Conservation (phyloP, 2,797 vertebrate species). For the Betta splendens region DNA sequence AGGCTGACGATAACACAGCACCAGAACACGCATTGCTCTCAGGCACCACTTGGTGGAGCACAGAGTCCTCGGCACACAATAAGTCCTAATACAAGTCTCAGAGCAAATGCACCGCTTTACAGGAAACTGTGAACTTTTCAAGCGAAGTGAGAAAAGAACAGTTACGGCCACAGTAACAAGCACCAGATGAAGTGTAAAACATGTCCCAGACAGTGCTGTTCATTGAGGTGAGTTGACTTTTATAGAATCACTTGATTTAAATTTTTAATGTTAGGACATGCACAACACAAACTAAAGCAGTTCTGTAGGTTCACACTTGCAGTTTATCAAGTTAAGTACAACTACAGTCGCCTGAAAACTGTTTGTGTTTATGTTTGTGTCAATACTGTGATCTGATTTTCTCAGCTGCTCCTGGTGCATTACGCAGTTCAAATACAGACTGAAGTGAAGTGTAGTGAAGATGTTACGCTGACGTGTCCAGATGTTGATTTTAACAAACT, state of each 20-base stretch:
- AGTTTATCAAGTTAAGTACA: not conserved
- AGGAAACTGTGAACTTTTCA: constrained; percentile 35
- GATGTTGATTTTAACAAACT: not conserved
- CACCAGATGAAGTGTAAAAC: not conserved
- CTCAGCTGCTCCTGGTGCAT: constrained; percentile 55
- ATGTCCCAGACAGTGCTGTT: constrained; percentile 43
- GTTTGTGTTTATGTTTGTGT: not conserved
- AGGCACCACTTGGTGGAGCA: constrained; percentile 32
- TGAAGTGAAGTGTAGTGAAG: constrained; percentile 21
- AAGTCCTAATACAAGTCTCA: not conserved
- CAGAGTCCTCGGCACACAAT: not conserved
- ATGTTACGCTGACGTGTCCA: constrained; percentile 61
- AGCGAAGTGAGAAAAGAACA: constrained; percentile 11
- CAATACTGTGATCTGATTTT: constrained; percentile 2
- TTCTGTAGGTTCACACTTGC: not conserved
- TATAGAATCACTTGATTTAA: not conserved
- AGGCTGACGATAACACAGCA: not conserved
- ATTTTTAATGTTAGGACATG: not conserved
- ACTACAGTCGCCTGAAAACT: not conserved
- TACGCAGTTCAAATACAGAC: constrained; percentile 3
- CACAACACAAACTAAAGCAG: not conserved
- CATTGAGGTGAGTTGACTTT: constrained; percentile 55
- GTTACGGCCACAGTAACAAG: not conserved
- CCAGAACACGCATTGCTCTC: not conserved
- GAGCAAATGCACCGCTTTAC: not conserved